Conservation (phyloP, 2,888 invertebrate genomes). For the Ceramica pisi region DNA sequence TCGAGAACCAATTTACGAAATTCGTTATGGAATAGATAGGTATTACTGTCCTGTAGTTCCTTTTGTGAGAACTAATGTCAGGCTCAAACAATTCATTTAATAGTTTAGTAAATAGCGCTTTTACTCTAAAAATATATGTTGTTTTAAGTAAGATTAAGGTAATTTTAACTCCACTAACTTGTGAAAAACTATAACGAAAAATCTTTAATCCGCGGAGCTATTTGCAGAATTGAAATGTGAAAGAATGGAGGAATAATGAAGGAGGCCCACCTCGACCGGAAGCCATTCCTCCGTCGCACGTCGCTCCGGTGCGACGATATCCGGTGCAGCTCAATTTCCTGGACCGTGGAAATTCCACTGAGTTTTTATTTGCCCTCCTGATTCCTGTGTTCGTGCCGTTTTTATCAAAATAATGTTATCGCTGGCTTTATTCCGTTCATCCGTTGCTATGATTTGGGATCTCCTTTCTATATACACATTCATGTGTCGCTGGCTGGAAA, state of each 20-base stretch:
- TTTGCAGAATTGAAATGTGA: constrained; percentile 72
- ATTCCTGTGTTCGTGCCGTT: constrained; percentile 74
- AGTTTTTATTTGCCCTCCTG: constrained; percentile 83
- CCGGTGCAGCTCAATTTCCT: constrained; percentile 90
- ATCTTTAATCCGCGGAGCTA: constrained; percentile 19
- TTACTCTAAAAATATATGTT: background rate
- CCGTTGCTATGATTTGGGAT: constrained; percentile 59
- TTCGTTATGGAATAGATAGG: constrained; percentile 1
- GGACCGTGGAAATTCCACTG: constrained; percentile 81
- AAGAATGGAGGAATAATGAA: constrained; percentile 83
- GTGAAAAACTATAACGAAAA: constrained; percentile 32
- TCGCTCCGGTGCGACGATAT: constrained; percentile 89
- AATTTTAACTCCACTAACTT: constrained; percentile 12
- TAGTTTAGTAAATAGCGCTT: background rate
- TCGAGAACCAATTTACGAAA: background rate
- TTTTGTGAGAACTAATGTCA: background rate
- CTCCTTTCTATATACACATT: constrained; percentile 58
- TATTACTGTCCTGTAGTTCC: background rate
- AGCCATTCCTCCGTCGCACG: constrained; percentile 86
- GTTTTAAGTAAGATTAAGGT: background rate
- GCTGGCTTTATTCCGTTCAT: constrained; percentile 58
- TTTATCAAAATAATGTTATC: constrained; percentile 73
- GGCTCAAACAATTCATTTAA: too few relatives aligned
- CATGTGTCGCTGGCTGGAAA: constrained; percentile 41
- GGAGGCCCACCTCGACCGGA: constrained; percentile 85